Evolutionary conservation across 2,113 vertebrate genomes (phyloP).

Genomic region (Austrofundulus limnaeus): DNA sequence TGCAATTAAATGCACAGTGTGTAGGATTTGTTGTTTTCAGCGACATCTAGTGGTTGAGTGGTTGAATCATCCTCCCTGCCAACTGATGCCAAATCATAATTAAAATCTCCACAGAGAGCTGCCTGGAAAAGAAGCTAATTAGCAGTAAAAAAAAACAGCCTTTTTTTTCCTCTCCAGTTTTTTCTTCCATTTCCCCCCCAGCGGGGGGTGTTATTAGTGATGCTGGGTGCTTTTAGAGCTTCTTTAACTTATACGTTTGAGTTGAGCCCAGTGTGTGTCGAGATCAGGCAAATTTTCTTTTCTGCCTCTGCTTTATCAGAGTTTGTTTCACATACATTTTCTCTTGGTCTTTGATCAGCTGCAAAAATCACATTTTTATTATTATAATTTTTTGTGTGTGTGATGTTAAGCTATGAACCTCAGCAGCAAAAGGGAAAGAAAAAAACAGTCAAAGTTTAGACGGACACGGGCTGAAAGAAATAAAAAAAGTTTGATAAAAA

Average conservation of each 20-base stretch:
- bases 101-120: conserved; percentile 73
- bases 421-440: conserved; percentile 24
- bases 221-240: conserved; percentile 27
- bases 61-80: no score
- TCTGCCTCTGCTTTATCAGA: conserved; percentile 23
- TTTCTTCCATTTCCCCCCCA: not conserved
- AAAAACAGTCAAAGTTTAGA: conserved; percentile 11
- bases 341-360: conserved; percentile 55
- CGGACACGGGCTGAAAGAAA: conserved; percentile 3
- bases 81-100: conserved; percentile 75
- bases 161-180: conserved; percentile 20
- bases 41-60: no score
- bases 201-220: not conserved
- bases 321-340: conserved; percentile 37
- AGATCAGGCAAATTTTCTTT: conserved; percentile 12
- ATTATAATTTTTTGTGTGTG: no score
- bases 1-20: no score
- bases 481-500: conserved; percentile 13
- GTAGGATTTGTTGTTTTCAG: no score
- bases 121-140: conserved; percentile 69
- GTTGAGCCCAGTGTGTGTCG: not conserved
- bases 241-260: conserved; percentile 26
- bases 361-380: conserved; percentile 25
- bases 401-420: conserved; percentile 22
- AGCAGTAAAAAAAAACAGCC: conserved; percentile 40